These are phyloP conservation scores for Acridotheres tristis DNA, from an alignment of 2,797 vertebrate genomes.

Conservation along the genomic window DNA sequence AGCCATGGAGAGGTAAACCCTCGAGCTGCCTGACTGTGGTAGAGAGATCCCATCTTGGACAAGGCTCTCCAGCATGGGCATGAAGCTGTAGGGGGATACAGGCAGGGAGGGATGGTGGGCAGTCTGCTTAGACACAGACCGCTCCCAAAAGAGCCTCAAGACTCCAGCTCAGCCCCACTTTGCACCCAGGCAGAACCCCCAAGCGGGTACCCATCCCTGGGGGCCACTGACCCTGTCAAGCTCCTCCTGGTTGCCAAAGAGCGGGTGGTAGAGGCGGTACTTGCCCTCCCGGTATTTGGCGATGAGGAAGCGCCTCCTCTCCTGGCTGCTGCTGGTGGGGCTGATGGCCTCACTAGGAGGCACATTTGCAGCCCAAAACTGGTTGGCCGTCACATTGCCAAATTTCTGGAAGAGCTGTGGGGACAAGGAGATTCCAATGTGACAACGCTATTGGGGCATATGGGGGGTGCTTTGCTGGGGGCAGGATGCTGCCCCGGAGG, in stretches of 20 bases:
- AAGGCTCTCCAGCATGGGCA: neutral
- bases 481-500: neutral
- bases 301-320: slow-evolving; percentile 82
- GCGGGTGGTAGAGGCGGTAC: slow-evolving; percentile 91
- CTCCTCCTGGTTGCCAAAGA: slow-evolving; percentile 91
- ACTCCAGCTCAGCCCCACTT: neutral
- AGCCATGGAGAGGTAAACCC: neutral
- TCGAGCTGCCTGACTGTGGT: neutral
- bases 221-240: slow-evolving; percentile 84
- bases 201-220: accelerated
- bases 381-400: slow-evolving; percentile 85
- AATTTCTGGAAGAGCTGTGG: slow-evolving; percentile 86
- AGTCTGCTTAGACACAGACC: neutral
- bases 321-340: slow-evolving; percentile 77
- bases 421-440: neutral
- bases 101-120: neutral
- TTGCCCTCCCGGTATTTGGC: slow-evolving; percentile 95
- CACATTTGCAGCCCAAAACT: slow-evolving; percentile 93
- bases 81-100: neutral
- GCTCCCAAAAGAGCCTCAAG: neutral
- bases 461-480: neutral
- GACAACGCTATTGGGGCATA: neutral
- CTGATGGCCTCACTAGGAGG: slow-evolving; percentile 90
- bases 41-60: neutral
- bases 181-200: neutral